phyloP scores from a whole-genome alignment of 2,888 invertebrate species.

The Drosophila rubida region DNA sequence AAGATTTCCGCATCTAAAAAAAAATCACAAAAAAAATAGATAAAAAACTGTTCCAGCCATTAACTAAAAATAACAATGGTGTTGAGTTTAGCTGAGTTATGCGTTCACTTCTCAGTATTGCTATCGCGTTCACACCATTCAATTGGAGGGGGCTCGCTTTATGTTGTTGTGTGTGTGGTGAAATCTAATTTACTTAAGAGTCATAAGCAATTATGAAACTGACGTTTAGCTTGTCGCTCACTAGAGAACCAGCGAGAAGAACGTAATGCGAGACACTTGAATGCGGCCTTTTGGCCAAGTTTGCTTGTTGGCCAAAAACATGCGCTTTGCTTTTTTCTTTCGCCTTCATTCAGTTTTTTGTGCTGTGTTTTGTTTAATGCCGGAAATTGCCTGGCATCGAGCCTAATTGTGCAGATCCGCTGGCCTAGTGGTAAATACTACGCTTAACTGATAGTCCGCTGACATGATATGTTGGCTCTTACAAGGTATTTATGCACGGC shows the following conservation, averaged over 20 bases:
- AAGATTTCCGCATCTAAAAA: slow-evolving; percentile 42
- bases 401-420: slow-evolving; percentile 71
- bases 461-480: slow-evolving; percentile 44
- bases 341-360: not conserved
- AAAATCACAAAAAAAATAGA: slow-evolving; percentile 12
- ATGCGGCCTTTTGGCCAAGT: slow-evolving; percentile 8
- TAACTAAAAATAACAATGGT: slow-evolving; percentile 62
- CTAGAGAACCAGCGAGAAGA: slow-evolving; percentile 13
- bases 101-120: slow-evolving; percentile 45
- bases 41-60: slow-evolving; percentile 54
- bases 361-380: slow-evolving; percentile 19
- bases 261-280: slow-evolving; percentile 38
- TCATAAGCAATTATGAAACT: slow-evolving; percentile 74
- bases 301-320: slow-evolving; percentile 31
- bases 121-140: slow-evolving; percentile 59
- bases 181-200: slow-evolving; percentile 75
- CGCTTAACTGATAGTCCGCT: slow-evolving; percentile 8
- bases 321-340: not conserved
- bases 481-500: slow-evolving; percentile 8
- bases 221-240: slow-evolving; percentile 76
- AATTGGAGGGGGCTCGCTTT: slow-evolving; percentile 24
- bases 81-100: slow-evolving; percentile 51
- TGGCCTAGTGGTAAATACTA: slow-evolving; percentile 49
- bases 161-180: slow-evolving; percentile 38
- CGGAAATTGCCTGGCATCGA: slow-evolving; percentile 48